Base-by-base conservation (phyloP, 2,888 invertebrate genomes). In the Busseola fusca region DNA sequence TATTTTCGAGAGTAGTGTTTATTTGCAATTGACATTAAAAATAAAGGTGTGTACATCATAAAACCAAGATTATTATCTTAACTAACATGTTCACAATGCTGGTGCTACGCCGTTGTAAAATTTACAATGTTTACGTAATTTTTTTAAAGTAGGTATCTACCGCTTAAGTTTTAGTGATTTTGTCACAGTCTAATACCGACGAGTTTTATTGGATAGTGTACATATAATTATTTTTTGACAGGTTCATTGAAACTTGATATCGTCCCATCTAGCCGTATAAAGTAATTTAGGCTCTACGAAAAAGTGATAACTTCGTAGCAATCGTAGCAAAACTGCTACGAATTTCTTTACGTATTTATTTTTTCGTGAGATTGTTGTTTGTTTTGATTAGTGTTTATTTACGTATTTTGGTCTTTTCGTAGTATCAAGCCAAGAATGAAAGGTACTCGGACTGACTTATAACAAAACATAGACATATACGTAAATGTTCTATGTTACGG, bases 261-360 rank as follows among this genome's bases (percentile, higher is more conserved):
- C 42, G 21, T 3, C 18, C 7, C 14, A 7, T 14, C 9, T 27
- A 27, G 14, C 14, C 25, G 21, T 45, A 10, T 18, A 10, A 9
- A 62, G n/a, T 16, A 30, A 60, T 66, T 60, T 14, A 45, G 60
- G 42, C 5, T 34, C 66, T 66, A 66, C 30, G 66, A 34, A n/a
- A 45, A 25, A 25, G 14, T 25, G 18, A 45, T 4, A 60, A 60
- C 14, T 45, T 45, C 59, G 65, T 65, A 65, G 58, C 65, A 42
- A 16, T n/a, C 60, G 60, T 59, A 60, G 30, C 66, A 45, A 37
- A 18, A 18, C 1, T 66, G 60, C 58, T 66, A 66, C 66, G 60
- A 34, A 27, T 14, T 34, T 34, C 1, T 40, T 21, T 37, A 16
- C 27, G 3, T 27, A 4, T 18, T 42, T 27, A 62, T 42, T 42